Percentiles rank a stretch among this genome's conserved stretches.
phyloP scores from a whole-genome alignment of 2,888 invertebrate species.

The Gortyna flavago region DNA sequence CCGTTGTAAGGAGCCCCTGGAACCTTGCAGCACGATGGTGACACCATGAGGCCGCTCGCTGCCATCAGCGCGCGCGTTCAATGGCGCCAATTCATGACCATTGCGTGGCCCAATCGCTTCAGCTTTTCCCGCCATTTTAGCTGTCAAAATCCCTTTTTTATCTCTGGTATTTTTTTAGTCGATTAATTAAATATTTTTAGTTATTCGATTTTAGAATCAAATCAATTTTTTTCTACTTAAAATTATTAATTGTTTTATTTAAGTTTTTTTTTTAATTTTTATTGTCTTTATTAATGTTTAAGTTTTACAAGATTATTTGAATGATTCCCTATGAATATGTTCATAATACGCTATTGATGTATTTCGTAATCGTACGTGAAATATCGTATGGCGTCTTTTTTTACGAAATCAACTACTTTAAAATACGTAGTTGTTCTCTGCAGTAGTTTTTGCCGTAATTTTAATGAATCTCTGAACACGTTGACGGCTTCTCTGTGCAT shows the following conservation, averaged over 20 bases:
- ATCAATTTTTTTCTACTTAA: constrained; percentile 59
- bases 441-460: constrained; percentile 85
- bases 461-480: constrained; percentile 87
- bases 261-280: constrained; percentile 56
- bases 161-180: constrained; percentile 24
- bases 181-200: background rate
- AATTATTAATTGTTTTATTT: constrained; percentile 51
- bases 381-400: constrained; percentile 88
- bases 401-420: constrained; percentile 86
- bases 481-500: constrained; percentile 85
- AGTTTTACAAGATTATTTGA: constrained; percentile 87
- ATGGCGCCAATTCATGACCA: constrained; percentile 95
- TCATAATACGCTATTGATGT: constrained; percentile 85
- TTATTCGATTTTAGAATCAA: constrained; percentile 34
- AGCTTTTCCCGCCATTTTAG: constrained; percentile 85
- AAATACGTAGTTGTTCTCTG: constrained; percentile 85
- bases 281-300: constrained; percentile 77
- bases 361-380: constrained; percentile 87
- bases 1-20: constrained; percentile 91
- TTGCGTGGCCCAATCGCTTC: constrained; percentile 91
- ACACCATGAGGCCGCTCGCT: constrained; percentile 92
- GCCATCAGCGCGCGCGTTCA: constrained; percentile 92
- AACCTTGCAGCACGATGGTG: constrained; percentile 93
- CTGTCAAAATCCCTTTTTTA: constrained; percentile 51
- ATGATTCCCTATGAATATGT: constrained; percentile 86